These are phyloP conservation scores for Caenorhabditis auriculariae DNA, from an alignment of 2,888 invertebrate genomes.

Conservation along the genomic window DNA sequence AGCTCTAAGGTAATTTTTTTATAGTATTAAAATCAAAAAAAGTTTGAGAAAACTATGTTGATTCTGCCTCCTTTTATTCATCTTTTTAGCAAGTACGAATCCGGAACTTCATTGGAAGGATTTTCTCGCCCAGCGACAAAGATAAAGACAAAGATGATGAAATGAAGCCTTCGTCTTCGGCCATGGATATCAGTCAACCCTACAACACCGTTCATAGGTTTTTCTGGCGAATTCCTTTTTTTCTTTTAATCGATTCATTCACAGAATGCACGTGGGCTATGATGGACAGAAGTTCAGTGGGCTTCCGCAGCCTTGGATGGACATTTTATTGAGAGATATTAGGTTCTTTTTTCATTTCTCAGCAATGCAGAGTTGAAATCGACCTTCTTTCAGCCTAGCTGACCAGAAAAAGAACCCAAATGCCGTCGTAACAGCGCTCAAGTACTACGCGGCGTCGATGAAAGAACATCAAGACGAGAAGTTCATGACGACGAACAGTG, in stretches of 20 bases:
- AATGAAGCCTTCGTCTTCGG: slow-evolving; percentile 32
- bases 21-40: neutral
- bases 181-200: slow-evolving; percentile 56
- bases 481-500: slow-evolving; percentile 55
- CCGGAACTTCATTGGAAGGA: slow-evolving; percentile 42
- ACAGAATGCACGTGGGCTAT: slow-evolving; percentile 55
- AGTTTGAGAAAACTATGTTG: neutral
- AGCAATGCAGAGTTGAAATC: too few relatives aligned
- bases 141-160: slow-evolving; percentile 23
- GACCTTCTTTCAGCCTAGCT: slow-evolving; percentile 46
- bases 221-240: neutral
- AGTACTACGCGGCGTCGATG: slow-evolving; percentile 74
- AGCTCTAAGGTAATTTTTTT: slow-evolving; percentile 17
- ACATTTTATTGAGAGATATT: slow-evolving; percentile 55
- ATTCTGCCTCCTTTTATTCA: too few relatives aligned
- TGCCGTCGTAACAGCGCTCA: slow-evolving; percentile 77
- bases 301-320: slow-evolving; percentile 62
- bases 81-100: slow-evolving; percentile 39
- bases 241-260: neutral
- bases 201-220: slow-evolving; percentile 57
- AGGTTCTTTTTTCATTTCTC: slow-evolving; percentile 28
- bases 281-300: slow-evolving; percentile 62
- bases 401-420: slow-evolving; percentile 82
- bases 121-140: slow-evolving; percentile 45
- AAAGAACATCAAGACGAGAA: slow-evolving; percentile 55